These are phyloP conservation scores for Agrotis puta DNA, from an alignment of 2,888 invertebrate species.

Conservation along the genomic window DNA sequence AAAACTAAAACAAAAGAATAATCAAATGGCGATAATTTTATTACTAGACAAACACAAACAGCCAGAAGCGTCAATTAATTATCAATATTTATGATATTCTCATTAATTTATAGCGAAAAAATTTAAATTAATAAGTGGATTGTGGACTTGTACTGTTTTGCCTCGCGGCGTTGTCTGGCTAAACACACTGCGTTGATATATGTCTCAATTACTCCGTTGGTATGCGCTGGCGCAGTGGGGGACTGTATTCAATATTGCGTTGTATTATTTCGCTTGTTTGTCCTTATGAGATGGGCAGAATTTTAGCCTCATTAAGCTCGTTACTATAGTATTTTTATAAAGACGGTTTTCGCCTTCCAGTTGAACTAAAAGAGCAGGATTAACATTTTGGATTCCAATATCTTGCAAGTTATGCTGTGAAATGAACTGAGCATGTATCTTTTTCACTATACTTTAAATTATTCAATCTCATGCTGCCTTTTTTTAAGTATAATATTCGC, in stretches of 20 bases:
- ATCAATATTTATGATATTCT: constrained; percentile 59
- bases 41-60: constrained; percentile 48
- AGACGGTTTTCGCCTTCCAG: not conserved
- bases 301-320: constrained; percentile 32
- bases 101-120: constrained; percentile 63
- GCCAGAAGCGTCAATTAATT: constrained; percentile 60
- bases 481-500: too few relatives aligned
- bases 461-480: too few relatives aligned
- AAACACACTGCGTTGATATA: constrained; percentile 77
- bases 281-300: constrained; percentile 59
- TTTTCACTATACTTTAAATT: too few relatives aligned
- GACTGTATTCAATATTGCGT: constrained; percentile 75
- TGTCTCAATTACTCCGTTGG: constrained; percentile 83
- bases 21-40: constrained; percentile 49
- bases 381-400: not conserved
- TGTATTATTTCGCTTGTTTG: constrained; percentile 64
- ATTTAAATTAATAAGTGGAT: constrained; percentile 49
- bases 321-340: constrained; percentile 6
- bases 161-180: constrained; percentile 54
- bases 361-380: not conserved
- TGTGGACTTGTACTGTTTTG: constrained; percentile 63
- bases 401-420: not conserved
- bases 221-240: constrained; percentile 81
- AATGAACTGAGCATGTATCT: too few relatives aligned
- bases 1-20: constrained; percentile 9